Evolutionary conservation across 2,113 vertebrate genomes (phyloP), one percentile per base, ranked within the genome.

Genomic region (Odontophorus gujanensis): DNA sequence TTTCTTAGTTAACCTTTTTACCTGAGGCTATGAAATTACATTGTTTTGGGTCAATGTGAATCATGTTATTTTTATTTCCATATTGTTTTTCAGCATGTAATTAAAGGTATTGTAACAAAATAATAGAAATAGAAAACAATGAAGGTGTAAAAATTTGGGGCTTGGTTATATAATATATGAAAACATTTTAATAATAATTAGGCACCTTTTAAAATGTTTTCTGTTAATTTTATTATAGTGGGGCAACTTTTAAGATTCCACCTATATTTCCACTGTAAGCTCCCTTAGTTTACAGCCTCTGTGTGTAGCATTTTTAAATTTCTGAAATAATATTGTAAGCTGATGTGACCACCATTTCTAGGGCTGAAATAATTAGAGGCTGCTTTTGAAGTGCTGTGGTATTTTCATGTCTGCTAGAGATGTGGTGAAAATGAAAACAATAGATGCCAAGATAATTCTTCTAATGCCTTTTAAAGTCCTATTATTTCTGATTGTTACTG

Each of bases 221-320:
- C 26, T 79, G n/a, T 50, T 87, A 28, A 45, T 5, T 62, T n/a
- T 2, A 12, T 82, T 87, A 69, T 0, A 2, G 8, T 36, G 11
- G 43, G 42, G 8, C 11, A 87, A 87, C 18, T 14, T 95, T 93
- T 96, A 91, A 89, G 79, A 87, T 82, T 82, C 24, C 82, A 40
- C 91, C 71, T 65, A 15, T 53, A 48, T 76, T 91, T 95, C 62
- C 15, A 30, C 47, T 85, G 22, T 53, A 69, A 96, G 53, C 9
- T 51, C 17, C 69, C 36, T 89, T 81, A 68, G 24, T 86, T 51
- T 89, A 25, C 69, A 89, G 69, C 28, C 74, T 89, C 66, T 76
- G 25, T 76, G 30, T 6, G 3, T 26, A 75, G 32, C 61, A 50
- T 36, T 47, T 84, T 68, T 87, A 87, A 84, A 93, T 91, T 93